These are phyloP conservation scores for Lagorchestes hirsutus DNA, from an alignment of 2,797 vertebrate genomes.

Conservation along the genomic window DNA sequence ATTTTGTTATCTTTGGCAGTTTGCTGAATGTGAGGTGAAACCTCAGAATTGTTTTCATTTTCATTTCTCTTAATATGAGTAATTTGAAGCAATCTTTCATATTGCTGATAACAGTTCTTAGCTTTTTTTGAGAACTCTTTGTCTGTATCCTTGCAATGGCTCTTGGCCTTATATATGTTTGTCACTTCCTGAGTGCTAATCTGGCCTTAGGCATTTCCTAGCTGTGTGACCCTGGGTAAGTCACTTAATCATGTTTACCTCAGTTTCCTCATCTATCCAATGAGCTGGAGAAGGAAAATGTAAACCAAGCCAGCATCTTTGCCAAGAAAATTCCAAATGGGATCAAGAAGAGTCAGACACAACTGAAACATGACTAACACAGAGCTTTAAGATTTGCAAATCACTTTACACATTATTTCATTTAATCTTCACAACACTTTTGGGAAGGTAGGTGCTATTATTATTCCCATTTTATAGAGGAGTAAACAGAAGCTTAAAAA, in stretches of 20 bases:
- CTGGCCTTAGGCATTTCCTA: background rate
- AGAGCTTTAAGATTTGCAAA: background rate
- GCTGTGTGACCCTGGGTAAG: background rate
- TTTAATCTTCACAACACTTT: background rate
- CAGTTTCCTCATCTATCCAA: background rate
- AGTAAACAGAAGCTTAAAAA: background rate
- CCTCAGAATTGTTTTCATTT: background rate
- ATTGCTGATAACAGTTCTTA: background rate
- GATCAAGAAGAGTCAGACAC: background rate
- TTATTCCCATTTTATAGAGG: background rate
- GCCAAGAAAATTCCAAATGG: background rate
- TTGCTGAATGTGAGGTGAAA: background rate
- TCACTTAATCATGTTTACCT: background rate
- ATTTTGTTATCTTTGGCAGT: background rate
- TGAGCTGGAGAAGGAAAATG: background rate
- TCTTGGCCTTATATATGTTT: background rate
- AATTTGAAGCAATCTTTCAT: background rate
- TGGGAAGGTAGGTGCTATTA: no score
- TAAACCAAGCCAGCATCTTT: background rate
- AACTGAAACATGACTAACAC: background rate
- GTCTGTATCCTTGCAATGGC: background rate
- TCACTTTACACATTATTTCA: background rate
- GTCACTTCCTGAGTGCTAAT: background rate
- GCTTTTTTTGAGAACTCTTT: background rate
- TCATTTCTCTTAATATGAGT: background rate